Conservation (phyloP, 2,113 vertebrate species). For the Tragelaphus imberbis region DNA sequence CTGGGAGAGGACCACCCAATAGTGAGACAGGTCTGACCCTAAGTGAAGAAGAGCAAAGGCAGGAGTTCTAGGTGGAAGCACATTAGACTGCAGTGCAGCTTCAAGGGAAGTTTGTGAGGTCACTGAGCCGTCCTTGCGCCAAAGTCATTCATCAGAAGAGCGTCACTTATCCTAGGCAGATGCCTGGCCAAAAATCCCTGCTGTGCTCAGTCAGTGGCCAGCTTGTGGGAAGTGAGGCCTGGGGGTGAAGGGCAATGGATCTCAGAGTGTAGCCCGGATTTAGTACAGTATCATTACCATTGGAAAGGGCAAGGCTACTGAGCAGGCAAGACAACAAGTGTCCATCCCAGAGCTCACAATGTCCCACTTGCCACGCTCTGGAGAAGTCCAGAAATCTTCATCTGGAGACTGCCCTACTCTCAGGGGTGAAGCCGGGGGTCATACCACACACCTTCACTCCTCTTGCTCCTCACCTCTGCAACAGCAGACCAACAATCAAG, state of each 20-base stretch:
- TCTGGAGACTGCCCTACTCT: neutral
- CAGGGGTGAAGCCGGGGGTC: neutral
- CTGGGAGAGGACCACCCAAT: neutral
- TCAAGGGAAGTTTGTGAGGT: neutral
- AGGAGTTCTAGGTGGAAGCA: neutral
- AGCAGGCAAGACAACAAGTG: neutral
- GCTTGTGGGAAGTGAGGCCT: neutral
- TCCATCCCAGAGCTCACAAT: neutral
- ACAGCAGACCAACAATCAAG: neutral
- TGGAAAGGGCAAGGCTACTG: neutral
- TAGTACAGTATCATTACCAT: too few relatives aligned
- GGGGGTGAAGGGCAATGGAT: neutral
- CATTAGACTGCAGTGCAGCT: neutral
- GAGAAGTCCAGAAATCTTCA: neutral
- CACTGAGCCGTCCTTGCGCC: neutral
- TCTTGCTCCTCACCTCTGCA: neutral
- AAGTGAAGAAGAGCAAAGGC: neutral
- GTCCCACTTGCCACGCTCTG: neutral
- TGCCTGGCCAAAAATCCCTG: neutral
- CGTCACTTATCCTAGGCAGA: neutral
- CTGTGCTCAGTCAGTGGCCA: neutral
- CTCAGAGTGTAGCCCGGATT: neutral
- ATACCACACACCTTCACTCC: neutral
- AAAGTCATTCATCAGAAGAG: neutral
- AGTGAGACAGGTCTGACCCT: neutral